phyloP scores from a whole-genome alignment of 2,888 invertebrate species.

The Polymixis lichenea region DNA sequence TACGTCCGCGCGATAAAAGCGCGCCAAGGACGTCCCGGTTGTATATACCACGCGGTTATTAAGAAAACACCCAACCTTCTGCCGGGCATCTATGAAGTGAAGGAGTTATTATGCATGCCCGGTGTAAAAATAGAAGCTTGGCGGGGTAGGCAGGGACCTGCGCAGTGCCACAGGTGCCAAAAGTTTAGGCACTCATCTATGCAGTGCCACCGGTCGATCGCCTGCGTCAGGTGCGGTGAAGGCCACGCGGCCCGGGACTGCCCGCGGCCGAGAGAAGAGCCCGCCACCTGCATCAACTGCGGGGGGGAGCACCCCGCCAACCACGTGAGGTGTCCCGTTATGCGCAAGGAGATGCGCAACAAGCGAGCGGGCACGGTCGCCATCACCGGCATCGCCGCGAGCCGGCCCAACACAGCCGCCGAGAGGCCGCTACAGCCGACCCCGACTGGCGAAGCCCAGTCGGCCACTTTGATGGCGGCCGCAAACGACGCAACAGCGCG shows the following conservation, averaged over 20 bases:
- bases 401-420: neutral
- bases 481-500: conserved; percentile 8
- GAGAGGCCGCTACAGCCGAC: neutral
- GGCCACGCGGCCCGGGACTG: conserved; percentile 40
- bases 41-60: conserved; percentile 6
- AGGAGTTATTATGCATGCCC: neutral
- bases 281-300: conserved; percentile 52
- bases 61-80: neutral
- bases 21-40: conserved; percentile 21
- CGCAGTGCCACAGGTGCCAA: neutral
- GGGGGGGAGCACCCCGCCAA: conserved; percentile 37
- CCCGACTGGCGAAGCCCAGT: neutral
- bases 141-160: neutral
- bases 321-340: neutral
- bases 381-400: neutral
- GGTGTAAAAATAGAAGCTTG: neutral
- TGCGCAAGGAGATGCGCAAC: conserved; percentile 29
- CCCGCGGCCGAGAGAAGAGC: conserved; percentile 7
- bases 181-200: neutral
- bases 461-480: conserved; percentile 13
- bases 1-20: conserved; percentile 14
- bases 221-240: conserved; percentile 39
- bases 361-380: conserved; percentile 13
- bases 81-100: neutral
- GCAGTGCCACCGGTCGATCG: conserved; percentile 38